Base-by-base conservation (phyloP, 2,113 vertebrate genomes). In the Sinosuthora webbiana region DNA sequence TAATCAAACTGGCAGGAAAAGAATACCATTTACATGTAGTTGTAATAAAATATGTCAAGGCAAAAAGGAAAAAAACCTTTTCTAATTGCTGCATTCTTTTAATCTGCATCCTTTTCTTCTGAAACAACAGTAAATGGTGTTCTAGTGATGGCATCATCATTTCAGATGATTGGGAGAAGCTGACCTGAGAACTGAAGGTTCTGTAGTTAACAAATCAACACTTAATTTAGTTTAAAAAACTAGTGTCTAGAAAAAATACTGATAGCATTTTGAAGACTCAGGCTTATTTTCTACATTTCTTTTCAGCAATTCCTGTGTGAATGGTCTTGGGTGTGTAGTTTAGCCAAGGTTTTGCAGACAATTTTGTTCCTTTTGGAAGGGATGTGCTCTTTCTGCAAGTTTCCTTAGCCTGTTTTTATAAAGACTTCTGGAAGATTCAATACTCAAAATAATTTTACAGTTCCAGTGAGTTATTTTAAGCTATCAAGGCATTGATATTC, bases 311-410 rank as follows among this genome's bases (percentile, higher is more conserved):
- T 90, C 30, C 33, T 71, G 1, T 1, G 1, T n/a, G 47, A 52
- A 28, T 64, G 27, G 7, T 39, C 15, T 55, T 39, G n/a, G 3
- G 18, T 63, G 5, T 33, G 9, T 71, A 25, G 39, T 42, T 90
- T 44, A 70, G 22, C 6, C 83, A 25, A 28, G 9, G 23, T 71
- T 44, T 85, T 10, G 4, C 21, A 18, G 11, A 1, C 0, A 0
- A 41, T 79, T 74, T 80, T 87, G 2, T 63, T 90, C 28, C 3
- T 7, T 71, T 49, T 71, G n/a, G n/a, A 83, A 63, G 47, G 14
- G 18, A 53, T 9, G 3, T 49, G 14, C 6, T 78, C 13, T 60
- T 90, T 70, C 45, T 88, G 45, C 15, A 53, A 37, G 28, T 79
- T 77, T 69, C 13, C 30, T 56, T 69, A 52, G 20, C 30, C 9